phyloP scores from a whole-genome alignment of 2,797 vertebrate genomes.

The Karalla daura region DNA sequence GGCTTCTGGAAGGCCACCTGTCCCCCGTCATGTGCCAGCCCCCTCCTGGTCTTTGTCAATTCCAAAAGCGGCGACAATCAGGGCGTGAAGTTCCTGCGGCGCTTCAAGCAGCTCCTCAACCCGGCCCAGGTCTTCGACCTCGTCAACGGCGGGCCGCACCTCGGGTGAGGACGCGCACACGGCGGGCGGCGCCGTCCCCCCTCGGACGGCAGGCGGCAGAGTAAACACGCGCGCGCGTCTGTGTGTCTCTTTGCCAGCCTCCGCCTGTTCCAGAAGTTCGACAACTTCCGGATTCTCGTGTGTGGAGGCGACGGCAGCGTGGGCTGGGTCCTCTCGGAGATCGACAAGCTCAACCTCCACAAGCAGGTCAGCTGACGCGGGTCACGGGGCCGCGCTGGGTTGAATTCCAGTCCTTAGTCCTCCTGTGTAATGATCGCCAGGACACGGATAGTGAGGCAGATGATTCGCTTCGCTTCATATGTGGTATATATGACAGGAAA shows the following conservation, averaged over 20 bases:
- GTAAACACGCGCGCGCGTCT: slow-evolving; percentile 17
- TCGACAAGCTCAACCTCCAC: slow-evolving; percentile 96
- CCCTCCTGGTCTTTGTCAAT: slow-evolving; percentile 98
- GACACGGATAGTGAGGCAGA: no score
- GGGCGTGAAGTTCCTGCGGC: slow-evolving; percentile 97
- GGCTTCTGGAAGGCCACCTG: slow-evolving; percentile 99
- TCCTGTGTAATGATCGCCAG: no score
- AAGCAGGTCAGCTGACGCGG: slow-evolving; percentile 93
- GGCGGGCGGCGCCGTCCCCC: no score
- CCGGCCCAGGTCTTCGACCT: slow-evolving; percentile 99
- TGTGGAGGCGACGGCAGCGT: slow-evolving; percentile 98
- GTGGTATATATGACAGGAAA: no score
- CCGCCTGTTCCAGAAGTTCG: slow-evolving; percentile 98
- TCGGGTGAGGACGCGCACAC: slow-evolving; percentile 87
- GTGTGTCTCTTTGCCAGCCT: slow-evolving; percentile 80
- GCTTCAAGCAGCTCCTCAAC: slow-evolving; percentile 98
- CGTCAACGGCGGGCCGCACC: slow-evolving; percentile 97
- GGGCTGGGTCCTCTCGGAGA: slow-evolving; percentile 98
- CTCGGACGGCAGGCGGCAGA: no score
- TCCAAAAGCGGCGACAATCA: slow-evolving; percentile 99
- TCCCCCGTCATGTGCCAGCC: slow-evolving; percentile 96
- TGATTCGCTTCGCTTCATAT: no score
- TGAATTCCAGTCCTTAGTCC: no score
- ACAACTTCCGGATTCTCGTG: slow-evolving; percentile 98
- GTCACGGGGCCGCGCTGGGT: no score